phyloP scores from a whole-genome alignment of 2,113 vertebrate species.

The Gambusia holbrooki region DNA sequence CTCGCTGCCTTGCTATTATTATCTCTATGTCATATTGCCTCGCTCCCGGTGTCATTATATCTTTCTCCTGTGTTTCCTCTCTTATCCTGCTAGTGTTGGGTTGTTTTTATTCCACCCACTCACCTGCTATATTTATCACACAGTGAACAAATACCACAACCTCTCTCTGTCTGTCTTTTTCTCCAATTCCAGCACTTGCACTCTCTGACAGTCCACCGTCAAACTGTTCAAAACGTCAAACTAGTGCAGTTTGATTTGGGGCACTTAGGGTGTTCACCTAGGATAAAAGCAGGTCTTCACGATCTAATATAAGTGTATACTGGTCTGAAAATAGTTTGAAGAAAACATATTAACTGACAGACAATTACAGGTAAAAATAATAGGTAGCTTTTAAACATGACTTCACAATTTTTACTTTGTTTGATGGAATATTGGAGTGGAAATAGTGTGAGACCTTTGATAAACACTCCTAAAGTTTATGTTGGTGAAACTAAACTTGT shows the following conservation, averaged over 20 bases:
- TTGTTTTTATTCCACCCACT: slow-evolving; percentile 77
- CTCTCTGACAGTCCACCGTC: slow-evolving; percentile 55
- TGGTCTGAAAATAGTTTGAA: slow-evolving; percentile 25
- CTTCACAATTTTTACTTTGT: not conserved
- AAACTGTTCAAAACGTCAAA: slow-evolving; percentile 62
- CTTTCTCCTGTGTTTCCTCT: slow-evolving; percentile 62
- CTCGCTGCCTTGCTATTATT: slow-evolving; percentile 58
- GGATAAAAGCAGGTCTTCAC: slow-evolving; percentile 51
- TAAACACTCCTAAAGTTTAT: not conserved
- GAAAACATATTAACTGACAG: slow-evolving; percentile 19
- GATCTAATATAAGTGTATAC: slow-evolving; percentile 46
- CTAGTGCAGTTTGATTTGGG: slow-evolving; percentile 42
- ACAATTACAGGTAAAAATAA: not conserved
- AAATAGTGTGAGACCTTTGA: not conserved
- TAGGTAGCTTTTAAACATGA: not conserved
- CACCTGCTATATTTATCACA: slow-evolving; percentile 76
- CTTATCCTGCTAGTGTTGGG: slow-evolving; percentile 58
- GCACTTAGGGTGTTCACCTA: slow-evolving; percentile 43
- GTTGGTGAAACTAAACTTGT: not conserved
- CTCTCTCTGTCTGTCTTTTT: slow-evolving; percentile 66
- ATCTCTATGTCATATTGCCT: slow-evolving; percentile 61
- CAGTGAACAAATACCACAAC: slow-evolving; percentile 72
- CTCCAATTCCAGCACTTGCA: slow-evolving; percentile 39
- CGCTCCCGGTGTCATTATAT: slow-evolving; percentile 67
- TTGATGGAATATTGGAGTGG: not conserved